Evolutionary conservation across 2,113 vertebrate genomes (phyloP), one percentile per base, ranked within the genome.

Genomic region (Thunnus maccoyii): DNA sequence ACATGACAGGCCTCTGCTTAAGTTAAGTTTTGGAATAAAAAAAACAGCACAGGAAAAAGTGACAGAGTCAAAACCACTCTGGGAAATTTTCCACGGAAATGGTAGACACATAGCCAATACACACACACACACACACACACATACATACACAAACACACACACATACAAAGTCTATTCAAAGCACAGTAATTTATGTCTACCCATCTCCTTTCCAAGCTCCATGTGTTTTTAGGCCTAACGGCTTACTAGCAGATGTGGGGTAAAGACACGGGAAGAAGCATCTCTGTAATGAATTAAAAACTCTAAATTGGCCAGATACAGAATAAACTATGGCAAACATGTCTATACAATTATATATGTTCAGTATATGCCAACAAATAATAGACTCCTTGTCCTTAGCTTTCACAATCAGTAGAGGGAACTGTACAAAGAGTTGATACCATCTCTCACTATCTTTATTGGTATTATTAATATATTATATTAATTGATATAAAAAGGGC

Each of bases 71-170:
- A 80, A 84, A 57, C 68, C 72, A 69, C 48, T 78, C 61, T 72
- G 86, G 75, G 75, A 85, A 87, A 50, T 4, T 65, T 88, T 88
- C 80, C 80, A 74, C 62, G 18, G 36, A 64, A 71, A 67, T 69
- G 10, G 13, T 3, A 63, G 72, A 76, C 78, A 17, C 52, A 70
- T 16, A 20, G 47, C 66, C 52, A 69, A 22, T 22, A 22, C 22
- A 22, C 22, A 22, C 22, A 27, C 67, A 57, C 10, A 80, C 55
- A 56, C 51, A 27, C 46, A 51, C 18, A 60, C 55, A 51, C 44
- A 61, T 10, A n/a, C 30, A 25, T 10, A 36, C 32, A 64, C 16
- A 36, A 8, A 25, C 18, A 70, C 50, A 66, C 22, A 12, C 22
- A 68, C 58, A 58, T 51, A 66, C 47, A 61, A 2, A 20, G 54